Percentiles rank a stretch among this genome's conserved stretches.
phyloP scores from a whole-genome alignment of 35 echinoderm and acorn worm species.

The Ophiothrix spiculata region DNA sequence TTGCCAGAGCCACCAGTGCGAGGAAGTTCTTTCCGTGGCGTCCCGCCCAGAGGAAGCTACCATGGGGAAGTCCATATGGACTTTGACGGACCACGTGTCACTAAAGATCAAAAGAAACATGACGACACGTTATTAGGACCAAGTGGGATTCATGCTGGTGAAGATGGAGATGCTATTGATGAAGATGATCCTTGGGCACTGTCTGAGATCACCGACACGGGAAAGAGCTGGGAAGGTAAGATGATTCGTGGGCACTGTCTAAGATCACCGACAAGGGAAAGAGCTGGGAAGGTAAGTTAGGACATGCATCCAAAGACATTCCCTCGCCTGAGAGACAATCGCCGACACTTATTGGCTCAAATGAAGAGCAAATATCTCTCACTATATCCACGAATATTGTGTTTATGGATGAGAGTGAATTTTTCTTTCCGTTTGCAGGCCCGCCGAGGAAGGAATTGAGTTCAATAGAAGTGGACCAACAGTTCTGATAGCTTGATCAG shows the following conservation, averaged over 20 bases:
- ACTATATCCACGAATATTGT: too few relatives aligned
- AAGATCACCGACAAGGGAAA: background rate
- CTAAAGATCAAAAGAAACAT: background rate
- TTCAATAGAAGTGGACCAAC: too few relatives aligned
- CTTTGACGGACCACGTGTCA: background rate
- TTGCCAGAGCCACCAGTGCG: background rate
- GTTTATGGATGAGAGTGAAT: too few relatives aligned
- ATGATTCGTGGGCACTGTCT: background rate
- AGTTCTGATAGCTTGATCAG: too few relatives aligned
- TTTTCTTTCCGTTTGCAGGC: too few relatives aligned
- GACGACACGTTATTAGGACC: background rate
- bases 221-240: slow-evolving; percentile 27
- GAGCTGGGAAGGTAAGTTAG: slow-evolving; percentile 32
- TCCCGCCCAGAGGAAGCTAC: background rate
- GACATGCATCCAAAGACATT: too few relatives aligned
- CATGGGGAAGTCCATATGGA: background rate
- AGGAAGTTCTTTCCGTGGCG: background rate
- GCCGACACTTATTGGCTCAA: too few relatives aligned
- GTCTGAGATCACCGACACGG: background rate
- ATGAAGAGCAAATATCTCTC: too few relatives aligned
- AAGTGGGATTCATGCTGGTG: background rate
- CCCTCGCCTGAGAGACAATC: too few relatives aligned
- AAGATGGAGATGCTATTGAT: slow-evolving; percentile 1
- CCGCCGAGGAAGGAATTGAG: too few relatives aligned
- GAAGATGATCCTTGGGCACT: slow-evolving; percentile 36